phyloP scores from a whole-genome alignment of 30 jellyfish, hydroid and myxozoan genomes.

The Calvadosia cruxmelitensis region DNA sequence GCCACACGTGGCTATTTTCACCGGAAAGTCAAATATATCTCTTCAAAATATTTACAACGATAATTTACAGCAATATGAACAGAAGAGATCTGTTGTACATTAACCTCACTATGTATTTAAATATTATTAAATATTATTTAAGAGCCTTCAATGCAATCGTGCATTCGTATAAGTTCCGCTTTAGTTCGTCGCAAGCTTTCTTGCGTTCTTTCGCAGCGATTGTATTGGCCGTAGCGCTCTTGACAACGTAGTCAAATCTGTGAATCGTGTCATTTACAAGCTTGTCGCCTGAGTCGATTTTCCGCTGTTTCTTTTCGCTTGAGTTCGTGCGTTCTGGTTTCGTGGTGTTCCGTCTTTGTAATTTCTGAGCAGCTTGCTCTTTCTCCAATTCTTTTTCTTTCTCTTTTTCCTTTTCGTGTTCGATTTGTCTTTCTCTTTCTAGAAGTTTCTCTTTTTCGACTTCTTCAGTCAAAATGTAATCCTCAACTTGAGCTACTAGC shows the following conservation, averaged over 20 bases:
- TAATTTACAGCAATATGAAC: too few relatives aligned
- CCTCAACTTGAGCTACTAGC: background rate
- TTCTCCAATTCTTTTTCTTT: too few relatives aligned
- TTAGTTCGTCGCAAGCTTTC: background rate
- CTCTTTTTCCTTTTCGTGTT: background rate
- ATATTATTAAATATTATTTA: too few relatives aligned
- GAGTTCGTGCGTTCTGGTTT: background rate
- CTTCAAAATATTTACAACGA: too few relatives aligned
- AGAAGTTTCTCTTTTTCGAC: background rate
- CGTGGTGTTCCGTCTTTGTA: background rate
- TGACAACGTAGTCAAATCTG: background rate
- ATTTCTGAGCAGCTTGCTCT: background rate
- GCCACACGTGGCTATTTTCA: too few relatives aligned
- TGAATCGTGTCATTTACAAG: background rate
- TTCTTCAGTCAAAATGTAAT: background rate
- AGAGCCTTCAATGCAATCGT: background rate
- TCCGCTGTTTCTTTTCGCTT: background rate
- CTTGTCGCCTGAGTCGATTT: background rate
- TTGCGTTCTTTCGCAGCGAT: background rate
- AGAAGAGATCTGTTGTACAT: too few relatives aligned
- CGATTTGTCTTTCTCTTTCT: background rate
- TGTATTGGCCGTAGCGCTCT: background rate
- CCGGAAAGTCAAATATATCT: too few relatives aligned
- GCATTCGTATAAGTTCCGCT: background rate
- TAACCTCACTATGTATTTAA: too few relatives aligned